Evolutionary conservation across 2,113 vertebrate species (phyloP), one percentile per base, ranked within the genome.

Genomic region (Centrocercus urophasianus): DNA sequence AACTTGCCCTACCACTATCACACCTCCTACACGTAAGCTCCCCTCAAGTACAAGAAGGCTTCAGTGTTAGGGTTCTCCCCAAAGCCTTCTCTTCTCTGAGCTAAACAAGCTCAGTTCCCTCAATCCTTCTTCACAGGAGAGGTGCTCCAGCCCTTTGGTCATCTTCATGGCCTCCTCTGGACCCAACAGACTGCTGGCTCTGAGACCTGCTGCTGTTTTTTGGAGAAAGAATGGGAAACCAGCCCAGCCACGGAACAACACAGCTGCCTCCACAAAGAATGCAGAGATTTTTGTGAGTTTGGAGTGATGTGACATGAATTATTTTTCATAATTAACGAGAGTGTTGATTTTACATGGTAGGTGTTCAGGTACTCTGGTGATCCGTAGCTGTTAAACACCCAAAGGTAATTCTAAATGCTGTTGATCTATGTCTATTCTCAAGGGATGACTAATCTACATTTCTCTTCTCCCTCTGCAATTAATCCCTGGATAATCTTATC

Each of bases 401-500:
- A 85, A 83, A 92, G 43, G 89, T 90, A 93, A 93, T 92, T 92
- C 93, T 66, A 89, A 96, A 82, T 7, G 84, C 67, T 96, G 89
- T 94, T 96, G 96, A 96, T 93, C 95, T 96, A 89, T 93, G 94
- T 83, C 94, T 95, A 4, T 66, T 94, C 95, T 93, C 93, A 71
- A 83, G 93, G 92, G 95, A 92, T 86, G 83, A 93, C 93, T 92
- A 90, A 95, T 86, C 95, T 92, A 85, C 96, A 89, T 87, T 89
- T 69, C 75, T 89, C 91, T 69, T 94, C 94, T 96, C 96, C 94
- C 94, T 91, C 82, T 96, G 72, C 94, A 93, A 95, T 96, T 96
- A 96, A 96, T 96, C 94, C 93, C 93, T 32, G 78, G 96, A 91
- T 93, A 95, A 96, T 96, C 93, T 94, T 88, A 80, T 95, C 96